Percentiles rank a stretch among this genome's conserved stretches.
phyloP scores from a whole-genome alignment of 2,797 vertebrate species.

The Brachymystax lenok region DNA sequence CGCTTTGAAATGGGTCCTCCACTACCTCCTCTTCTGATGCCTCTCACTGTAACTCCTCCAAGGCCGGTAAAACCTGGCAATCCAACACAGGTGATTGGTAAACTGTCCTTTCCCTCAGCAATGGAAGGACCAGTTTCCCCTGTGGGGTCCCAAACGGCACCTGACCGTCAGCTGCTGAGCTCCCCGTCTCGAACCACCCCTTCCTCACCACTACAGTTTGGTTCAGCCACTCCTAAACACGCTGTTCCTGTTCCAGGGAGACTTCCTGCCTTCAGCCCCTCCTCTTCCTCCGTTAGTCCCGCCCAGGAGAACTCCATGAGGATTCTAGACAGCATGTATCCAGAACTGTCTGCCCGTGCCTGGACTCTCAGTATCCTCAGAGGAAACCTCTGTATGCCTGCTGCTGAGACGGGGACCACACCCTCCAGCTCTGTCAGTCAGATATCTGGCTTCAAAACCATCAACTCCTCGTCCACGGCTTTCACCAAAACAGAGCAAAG shows the following conservation, averaged over 20 bases:
- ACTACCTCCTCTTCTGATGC: constrained; percentile 84
- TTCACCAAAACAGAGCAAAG: constrained; percentile 85
- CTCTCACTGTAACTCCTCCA: constrained; percentile 82
- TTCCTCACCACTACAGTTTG: constrained; percentile 94
- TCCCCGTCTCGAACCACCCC: constrained; percentile 67
- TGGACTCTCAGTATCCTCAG: constrained; percentile 91
- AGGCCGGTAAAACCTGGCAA: constrained; percentile 66
- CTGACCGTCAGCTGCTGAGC: constrained; percentile 46
- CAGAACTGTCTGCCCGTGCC: constrained; percentile 90
- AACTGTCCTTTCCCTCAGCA: constrained; percentile 76
- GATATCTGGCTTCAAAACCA: constrained; percentile 82
- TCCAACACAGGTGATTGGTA: constrained; percentile 71
- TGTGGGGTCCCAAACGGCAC: constrained; percentile 56
- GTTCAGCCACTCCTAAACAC: constrained; percentile 93
- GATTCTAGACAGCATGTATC: constrained; percentile 94
- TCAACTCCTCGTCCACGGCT: constrained; percentile 86
- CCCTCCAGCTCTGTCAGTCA: constrained; percentile 58
- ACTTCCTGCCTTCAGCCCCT: constrained; percentile 76
- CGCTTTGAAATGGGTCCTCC: constrained; percentile 89
- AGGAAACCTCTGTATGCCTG: constrained; percentile 78
- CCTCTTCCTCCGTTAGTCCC: constrained; percentile 59
- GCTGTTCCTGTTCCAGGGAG: constrained; percentile 93
- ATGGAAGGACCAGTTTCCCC: constrained; percentile 69
- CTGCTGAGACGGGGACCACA: constrained; percentile 62
- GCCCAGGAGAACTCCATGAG: constrained; percentile 92